Percentiles rank a stretch among this genome's conserved stretches.
These are phyloP conservation scores for Microcebus lehilahytsara DNA, from an alignment of 2,113 vertebrate species.

Conservation along the genomic window DNA sequence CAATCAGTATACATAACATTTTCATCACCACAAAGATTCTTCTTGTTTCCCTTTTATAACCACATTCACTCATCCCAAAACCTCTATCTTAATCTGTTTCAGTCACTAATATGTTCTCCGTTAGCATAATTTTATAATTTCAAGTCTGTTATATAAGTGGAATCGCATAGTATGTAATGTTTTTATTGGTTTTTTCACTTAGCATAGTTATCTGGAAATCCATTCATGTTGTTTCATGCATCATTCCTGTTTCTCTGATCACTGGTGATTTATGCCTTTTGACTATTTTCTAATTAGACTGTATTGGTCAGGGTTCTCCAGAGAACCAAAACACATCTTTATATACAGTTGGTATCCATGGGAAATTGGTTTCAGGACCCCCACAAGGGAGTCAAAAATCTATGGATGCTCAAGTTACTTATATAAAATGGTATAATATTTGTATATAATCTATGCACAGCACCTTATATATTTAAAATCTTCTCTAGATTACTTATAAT, in stretches of 20 bases:
- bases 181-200: background rate
- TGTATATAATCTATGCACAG: no score
- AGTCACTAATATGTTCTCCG: background rate
- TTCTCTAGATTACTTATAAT: no score
- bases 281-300: background rate
- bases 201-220: background rate
- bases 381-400: background rate
- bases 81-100: background rate
- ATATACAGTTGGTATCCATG: no score
- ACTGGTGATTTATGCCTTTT: background rate
- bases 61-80: background rate
- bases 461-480: no score
- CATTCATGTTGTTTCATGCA: background rate
- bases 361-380: no score
- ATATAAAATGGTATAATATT: no score
- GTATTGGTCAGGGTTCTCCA: background rate
- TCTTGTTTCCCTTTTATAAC: background rate
- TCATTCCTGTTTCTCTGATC: background rate
- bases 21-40: no score
- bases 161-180: background rate
- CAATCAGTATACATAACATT: background rate
- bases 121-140: no score
- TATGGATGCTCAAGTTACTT: no score
- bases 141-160: no score
- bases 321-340: background rate